These are phyloP conservation scores for Propithecus deckenii DNA, from an alignment of 2,797 vertebrate species.

Conservation along the genomic window DNA sequence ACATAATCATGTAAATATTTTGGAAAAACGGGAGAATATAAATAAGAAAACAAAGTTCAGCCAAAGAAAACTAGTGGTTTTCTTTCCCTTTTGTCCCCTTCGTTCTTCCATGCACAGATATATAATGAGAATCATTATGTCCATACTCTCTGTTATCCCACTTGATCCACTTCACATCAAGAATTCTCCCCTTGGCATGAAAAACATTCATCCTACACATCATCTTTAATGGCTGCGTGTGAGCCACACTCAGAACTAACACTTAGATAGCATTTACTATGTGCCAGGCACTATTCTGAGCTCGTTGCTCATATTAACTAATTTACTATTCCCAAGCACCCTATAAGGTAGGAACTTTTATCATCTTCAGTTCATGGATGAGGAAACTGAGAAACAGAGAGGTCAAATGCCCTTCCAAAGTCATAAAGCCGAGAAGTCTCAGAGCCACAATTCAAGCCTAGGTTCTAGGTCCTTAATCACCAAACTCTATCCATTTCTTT, in stretches of 20 bases:
- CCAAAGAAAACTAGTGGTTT: neutral
- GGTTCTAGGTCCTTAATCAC: neutral
- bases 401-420: neutral
- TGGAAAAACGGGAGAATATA: neutral
- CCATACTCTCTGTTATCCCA: neutral
- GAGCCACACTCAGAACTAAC: neutral
- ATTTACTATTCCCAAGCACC: neutral
- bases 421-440: neutral
- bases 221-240: neutral
- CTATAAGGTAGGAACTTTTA: neutral
- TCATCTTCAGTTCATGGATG: neutral
- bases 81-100: neutral
- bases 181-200: neutral
- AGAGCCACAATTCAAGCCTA: neutral
- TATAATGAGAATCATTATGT: neutral
- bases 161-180: neutral
- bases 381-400: constrained; percentile 12
- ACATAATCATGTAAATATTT: neutral
- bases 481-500: neutral
- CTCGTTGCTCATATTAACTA: neutral
- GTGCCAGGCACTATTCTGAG: neutral
- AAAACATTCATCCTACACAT: neutral
- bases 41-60: neutral
- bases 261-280: neutral
- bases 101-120: neutral